Evolutionary conservation across 1,140 invertebrate species (phyloP), one percentile per base, ranked within the genome.

Genomic region (Drosophila suzukii): DNA sequence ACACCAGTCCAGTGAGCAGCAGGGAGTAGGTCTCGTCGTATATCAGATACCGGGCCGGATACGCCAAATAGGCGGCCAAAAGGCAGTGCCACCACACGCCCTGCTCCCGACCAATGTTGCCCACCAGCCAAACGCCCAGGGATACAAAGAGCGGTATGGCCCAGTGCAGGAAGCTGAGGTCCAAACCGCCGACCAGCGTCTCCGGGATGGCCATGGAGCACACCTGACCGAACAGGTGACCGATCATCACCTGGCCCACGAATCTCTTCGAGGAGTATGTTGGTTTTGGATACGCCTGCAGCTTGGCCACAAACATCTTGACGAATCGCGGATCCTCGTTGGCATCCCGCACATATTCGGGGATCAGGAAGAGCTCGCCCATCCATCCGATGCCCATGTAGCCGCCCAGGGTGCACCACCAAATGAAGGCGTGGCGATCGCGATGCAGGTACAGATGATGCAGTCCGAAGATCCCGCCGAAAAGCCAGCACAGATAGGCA

Each of bases 391-490:
- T 83, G 4, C 97, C 97, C 80, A 96, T 94, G 82, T 97, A 97
- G 4, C 97, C 98, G 13, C 97, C 98, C 10, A 97, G 93, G 0
- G 97, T 97, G 50, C 95, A 95, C 94, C 96, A 96, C 95, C 96
- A 98, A 0, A 98, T 93, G 85, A 99, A 97, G 0, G 96, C 98
- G 84, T 99, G 98, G n/a, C 95, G 94, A 92, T 98, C 97, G 59
- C 98, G 93, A 47, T 95, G 94, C 46, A 99, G 93, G 92, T 99
- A 99, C 82, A 98, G 94, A 91, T 98, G 97, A 93, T 99, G 98
- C 2, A 97, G 92, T 1, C 98, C 98, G 74, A 97, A 96, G 77
- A 97, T 93, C 10, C 98, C 98, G 38, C 97, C 97, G 70, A 97
- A 94, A 0, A 98, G 82, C 98, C 98, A 98, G 15, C 97, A 93